These are phyloP conservation scores for Dipodomys merriami DNA, from an alignment of 2,113 vertebrate species.

Conservation along the genomic window DNA sequence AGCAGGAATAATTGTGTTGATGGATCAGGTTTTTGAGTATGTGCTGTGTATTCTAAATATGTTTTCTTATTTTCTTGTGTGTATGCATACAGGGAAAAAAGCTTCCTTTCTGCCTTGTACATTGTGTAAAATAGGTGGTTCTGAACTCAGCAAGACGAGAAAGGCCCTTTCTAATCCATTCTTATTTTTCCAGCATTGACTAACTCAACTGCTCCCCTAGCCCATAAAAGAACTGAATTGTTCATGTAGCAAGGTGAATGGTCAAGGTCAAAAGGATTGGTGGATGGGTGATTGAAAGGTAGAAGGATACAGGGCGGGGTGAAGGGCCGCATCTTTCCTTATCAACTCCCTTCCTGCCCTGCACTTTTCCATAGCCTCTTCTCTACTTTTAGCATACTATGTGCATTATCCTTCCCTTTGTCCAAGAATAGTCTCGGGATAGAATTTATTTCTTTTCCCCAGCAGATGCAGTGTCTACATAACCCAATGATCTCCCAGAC, in stretches of 20 bases:
- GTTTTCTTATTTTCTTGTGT: constrained; percentile 39
- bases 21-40: constrained; percentile 34
- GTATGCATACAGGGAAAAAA: not conserved
- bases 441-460: not conserved
- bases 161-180: not conserved
- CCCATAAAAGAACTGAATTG: not conserved
- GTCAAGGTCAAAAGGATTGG: not conserved
- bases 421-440: not conserved
- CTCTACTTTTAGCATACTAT: not conserved
- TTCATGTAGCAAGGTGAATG: not conserved
- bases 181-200: not conserved
- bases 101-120: not conserved
- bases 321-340: not conserved
- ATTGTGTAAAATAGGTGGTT: not conserved
- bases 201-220: not conserved
- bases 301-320: not conserved
- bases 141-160: not conserved
- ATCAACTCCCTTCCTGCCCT: not conserved
- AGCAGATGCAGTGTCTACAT: not conserved
- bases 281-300: not conserved
- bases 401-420: not conserved
- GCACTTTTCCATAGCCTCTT: not conserved
- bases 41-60: constrained; percentile 55
- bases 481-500: not conserved
- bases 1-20: constrained; percentile 38